A percentile compares a stretch with the other conserved stretches of the same genome.
Evolutionary conservation across 2,888 invertebrate species (phyloP).

Genomic region (Hyalella azteca): DNA sequence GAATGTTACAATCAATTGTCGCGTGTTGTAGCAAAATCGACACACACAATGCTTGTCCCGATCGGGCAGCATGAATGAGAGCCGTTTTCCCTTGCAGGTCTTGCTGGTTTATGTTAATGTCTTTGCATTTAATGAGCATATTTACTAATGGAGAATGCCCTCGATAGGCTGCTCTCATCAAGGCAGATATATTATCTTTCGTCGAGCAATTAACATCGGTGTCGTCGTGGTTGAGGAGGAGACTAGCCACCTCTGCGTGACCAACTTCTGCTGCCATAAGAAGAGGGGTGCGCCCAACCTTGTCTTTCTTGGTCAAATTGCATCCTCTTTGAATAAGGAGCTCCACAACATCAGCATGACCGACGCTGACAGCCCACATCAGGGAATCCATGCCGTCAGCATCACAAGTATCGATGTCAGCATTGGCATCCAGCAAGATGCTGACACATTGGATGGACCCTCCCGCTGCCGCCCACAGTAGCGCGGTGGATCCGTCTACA

Average conservation of each 20-base stretch:
- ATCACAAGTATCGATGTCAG: conserved; percentile 42
- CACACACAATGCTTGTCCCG: conserved; percentile 50
- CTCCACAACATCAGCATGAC: conserved; percentile 49
- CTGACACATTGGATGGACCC: conserved; percentile 48
- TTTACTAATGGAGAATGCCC: conserved; percentile 53
- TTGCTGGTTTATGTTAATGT: conserved; percentile 48
- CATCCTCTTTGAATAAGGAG: conserved; percentile 43
- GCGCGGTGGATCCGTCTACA: conserved; percentile 54
- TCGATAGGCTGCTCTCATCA: conserved; percentile 54
- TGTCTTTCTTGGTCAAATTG: conserved; percentile 46
- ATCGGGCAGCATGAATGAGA: conserved; percentile 49
- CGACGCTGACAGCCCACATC: conserved; percentile 58
- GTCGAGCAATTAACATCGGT: conserved; percentile 49
- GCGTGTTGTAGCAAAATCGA: conserved; percentile 50
- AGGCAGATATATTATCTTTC: conserved; percentile 53
- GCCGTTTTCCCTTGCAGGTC: conserved; percentile 52
- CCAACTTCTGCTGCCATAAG: conserved; percentile 56
- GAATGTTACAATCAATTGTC: conserved; percentile 40
- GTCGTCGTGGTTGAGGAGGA: conserved; percentile 46
- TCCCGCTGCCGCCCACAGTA: conserved; percentile 57
- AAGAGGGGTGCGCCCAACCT: conserved; percentile 52
- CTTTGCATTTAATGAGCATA: conserved; percentile 50
- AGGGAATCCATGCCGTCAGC: conserved; percentile 56
- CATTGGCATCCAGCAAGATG: conserved; percentile 48
- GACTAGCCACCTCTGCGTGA: conserved; percentile 47